Base-by-base conservation (phyloP, 2,113 vertebrate genomes). In the Tretioscincus oriximinensis region DNA sequence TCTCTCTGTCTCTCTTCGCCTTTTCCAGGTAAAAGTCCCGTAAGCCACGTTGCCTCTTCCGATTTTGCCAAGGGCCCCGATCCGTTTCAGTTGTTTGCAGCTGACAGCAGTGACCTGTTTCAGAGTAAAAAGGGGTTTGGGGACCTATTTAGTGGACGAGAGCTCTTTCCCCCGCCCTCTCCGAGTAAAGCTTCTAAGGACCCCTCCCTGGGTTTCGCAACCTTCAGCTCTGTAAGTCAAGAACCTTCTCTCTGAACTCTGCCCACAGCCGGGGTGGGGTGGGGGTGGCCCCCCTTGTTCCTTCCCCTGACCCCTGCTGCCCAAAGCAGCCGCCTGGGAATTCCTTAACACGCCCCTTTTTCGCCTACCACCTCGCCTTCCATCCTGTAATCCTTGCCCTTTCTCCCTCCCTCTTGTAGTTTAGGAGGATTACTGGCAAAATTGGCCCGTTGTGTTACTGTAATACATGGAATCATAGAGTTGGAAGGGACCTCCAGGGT, bases 101-200 rank as follows among this genome's bases (percentile, higher is more conserved):
- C 95, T 76, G 97, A 97, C 73, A 92, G 88, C 87, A 92, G 94
- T 63, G 98, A 99, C 94, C 97, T 95, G 1, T 99, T 99, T 92
- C 97, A 97, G 92, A 97, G 94, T 95, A 98, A 97, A 96, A 98
- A 98, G 92, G 95, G 95, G 84, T 95, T 95, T 86, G 97, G 95
- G 93, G 98, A 99, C 94, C 97, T 98, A 3, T 99, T 99, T 95
- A 99, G 98, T 86, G 98, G 98, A 94, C 99, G 97, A 96, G 98
- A 98, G 89, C 98, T 97, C 70, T 99, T 99, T 88, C 96, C 96
- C 88, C 95, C 97, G 84, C 94, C 97, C 85, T 96, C 95, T 92
- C 93, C 98, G 96, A 97, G 97, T 96, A 99, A 98, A 95, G 91
- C 95, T 92, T 87, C 96, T 94, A 96, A 96, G 96, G 95, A 95